These are phyloP conservation scores for Gorsachius magnificus DNA, from an alignment of 2,797 vertebrate genomes.

Conservation along the genomic window DNA sequence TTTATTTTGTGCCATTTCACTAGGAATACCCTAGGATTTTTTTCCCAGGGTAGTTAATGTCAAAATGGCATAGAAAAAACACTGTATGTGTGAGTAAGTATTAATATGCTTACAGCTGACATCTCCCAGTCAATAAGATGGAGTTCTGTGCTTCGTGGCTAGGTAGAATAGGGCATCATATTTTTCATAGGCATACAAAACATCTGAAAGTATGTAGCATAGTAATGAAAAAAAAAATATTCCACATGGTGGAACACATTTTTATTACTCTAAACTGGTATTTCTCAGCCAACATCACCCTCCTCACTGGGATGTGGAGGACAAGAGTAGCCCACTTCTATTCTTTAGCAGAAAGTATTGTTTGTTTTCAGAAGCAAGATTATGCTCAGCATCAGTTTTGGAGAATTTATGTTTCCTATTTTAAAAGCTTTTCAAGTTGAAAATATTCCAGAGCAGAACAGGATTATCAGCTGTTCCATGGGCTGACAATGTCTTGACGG, in stretches of 20 bases:
- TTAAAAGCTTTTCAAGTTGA: background rate
- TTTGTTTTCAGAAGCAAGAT: background rate
- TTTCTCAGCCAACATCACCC: background rate
- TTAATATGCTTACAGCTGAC: background rate
- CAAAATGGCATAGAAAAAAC: constrained; percentile 18
- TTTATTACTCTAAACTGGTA: background rate
- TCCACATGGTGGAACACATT: background rate
- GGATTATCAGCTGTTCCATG: background rate
- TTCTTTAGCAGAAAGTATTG: background rate
- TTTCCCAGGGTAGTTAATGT: constrained; percentile 12
- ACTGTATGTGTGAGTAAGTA: background rate
- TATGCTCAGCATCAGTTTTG: background rate
- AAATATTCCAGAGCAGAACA: background rate
- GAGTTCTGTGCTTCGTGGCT: background rate
- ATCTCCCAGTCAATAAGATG: background rate
- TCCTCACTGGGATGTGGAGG: background rate
- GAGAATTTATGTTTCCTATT: background rate
- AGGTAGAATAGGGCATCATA: background rate
- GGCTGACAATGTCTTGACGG: background rate
- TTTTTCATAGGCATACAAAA: background rate
- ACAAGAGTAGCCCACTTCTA: background rate
- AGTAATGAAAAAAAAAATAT: background rate
- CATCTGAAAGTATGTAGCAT: background rate
- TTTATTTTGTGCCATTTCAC: constrained; percentile 63
- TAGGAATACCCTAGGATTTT: constrained; percentile 50